Percentiles rank a stretch among this genome's conserved stretches.
Evolutionary conservation across 2,888 invertebrate genomes (phyloP).

Genomic region (Cryptocephalus moraei): DNA sequence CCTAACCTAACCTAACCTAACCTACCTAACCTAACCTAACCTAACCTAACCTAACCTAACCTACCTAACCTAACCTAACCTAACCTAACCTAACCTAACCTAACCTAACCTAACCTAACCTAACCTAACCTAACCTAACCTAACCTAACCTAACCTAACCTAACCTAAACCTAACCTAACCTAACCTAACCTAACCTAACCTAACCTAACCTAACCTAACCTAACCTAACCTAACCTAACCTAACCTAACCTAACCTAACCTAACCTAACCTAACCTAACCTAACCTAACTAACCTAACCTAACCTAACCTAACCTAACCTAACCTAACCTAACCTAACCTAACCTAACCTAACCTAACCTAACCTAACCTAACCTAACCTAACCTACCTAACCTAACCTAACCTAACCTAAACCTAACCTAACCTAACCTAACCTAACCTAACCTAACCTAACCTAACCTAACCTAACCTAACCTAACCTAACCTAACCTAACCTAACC

Average conservation of each 20-base stretch:
- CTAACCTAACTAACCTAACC: constrained; percentile 5
- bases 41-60: neutral
- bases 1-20: constrained; percentile 1
- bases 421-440: constrained; percentile 8
- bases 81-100: constrained; percentile 21
- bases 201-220: constrained; percentile 5
- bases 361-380: constrained; percentile 6
- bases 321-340: constrained; percentile 9
- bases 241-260: constrained; percentile 7
- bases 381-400: constrained; percentile 6
- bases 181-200: constrained; percentile 5
- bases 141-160: constrained; percentile 2
- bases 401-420: constrained; percentile 7
- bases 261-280: constrained; percentile 5
- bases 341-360: constrained; percentile 7
- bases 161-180: neutral
- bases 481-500: constrained; percentile 7
- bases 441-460: constrained; percentile 7
- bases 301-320: constrained; percentile 7
- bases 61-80: constrained; percentile 4
- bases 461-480: constrained; percentile 6
- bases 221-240: constrained; percentile 5
- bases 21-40: constrained; percentile 1
- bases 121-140: constrained; percentile 5
- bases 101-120: constrained; percentile 7